Percentiles rank a stretch among this genome's conserved stretches.
These are phyloP conservation scores for Otus scops DNA, from an alignment of 2,797 vertebrate species.

Conservation along the genomic window DNA sequence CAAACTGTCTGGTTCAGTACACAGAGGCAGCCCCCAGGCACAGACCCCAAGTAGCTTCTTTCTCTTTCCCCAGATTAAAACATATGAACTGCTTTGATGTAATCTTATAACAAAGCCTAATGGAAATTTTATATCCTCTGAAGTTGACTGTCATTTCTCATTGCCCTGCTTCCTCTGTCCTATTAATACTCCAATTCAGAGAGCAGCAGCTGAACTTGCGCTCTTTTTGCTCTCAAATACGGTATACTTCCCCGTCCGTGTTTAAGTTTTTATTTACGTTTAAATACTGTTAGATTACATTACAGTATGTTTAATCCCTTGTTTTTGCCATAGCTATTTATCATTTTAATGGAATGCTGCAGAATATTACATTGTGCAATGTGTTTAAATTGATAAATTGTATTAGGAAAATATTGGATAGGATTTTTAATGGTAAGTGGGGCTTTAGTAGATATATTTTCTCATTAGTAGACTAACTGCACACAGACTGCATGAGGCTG, in stretches of 20 bases:
- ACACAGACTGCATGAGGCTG: slow-evolving; percentile 59
- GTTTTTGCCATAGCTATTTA: slow-evolving; percentile 66
- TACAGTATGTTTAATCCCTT: slow-evolving; percentile 73
- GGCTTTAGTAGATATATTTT: slow-evolving; percentile 78
- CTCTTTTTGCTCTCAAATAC: not conserved
- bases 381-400: slow-evolving; percentile 80
- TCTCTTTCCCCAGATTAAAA: slow-evolving; percentile 76
- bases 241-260: not conserved
- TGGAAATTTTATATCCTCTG: slow-evolving; percentile 78
- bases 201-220: not conserved
- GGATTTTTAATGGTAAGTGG: slow-evolving; percentile 77
- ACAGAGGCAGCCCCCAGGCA: slow-evolving; percentile 77
- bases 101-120: slow-evolving; percentile 78
- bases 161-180: slow-evolving; percentile 63
- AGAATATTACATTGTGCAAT: slow-evolving; percentile 76
- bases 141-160: slow-evolving; percentile 75
- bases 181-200: slow-evolving; percentile 59
- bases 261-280: slow-evolving; percentile 62
- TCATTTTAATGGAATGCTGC: slow-evolving; percentile 78
- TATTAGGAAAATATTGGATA: slow-evolving; percentile 76
- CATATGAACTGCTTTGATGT: slow-evolving; percentile 77
- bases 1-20: slow-evolving; percentile 75
- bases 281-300: slow-evolving; percentile 61
- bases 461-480: slow-evolving; percentile 77
- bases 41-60: slow-evolving; percentile 73